Percentiles rank a stretch among this genome's conserved stretches.
Evolutionary conservation across 92 coral and sea anemone genomes (phyloP).

Genomic region (Muricea muricata): DNA sequence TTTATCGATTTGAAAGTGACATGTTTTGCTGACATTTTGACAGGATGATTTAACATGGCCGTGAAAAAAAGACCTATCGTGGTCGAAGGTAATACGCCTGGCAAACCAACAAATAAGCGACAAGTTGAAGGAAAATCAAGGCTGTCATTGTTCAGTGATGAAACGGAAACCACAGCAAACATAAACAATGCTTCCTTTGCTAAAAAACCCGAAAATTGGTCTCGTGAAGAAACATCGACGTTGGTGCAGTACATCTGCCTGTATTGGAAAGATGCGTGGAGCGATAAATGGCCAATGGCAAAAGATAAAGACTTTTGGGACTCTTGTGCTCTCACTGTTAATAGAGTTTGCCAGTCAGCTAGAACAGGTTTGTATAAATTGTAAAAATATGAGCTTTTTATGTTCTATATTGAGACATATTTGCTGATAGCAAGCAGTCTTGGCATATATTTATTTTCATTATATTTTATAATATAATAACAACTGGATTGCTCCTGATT

Average conservation of each 20-base stretch:
- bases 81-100: slow-evolving; percentile 8
- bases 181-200: not conserved
- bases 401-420: too few relatives aligned
- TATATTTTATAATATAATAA: not conserved
- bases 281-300: slow-evolving; percentile 63
- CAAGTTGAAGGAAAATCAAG: not conserved
- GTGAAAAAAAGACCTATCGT: not conserved
- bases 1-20: not conserved
- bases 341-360: slow-evolving; percentile 55
- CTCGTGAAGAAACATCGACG: slow-evolving; percentile 35
- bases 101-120: not conserved
- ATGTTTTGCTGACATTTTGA: not conserved
- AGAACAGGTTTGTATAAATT: slow-evolving; percentile 53
- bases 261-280: slow-evolving; percentile 60
- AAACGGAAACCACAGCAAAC: not conserved
- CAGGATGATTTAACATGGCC: not conserved
- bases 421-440: not conserved
- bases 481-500: too few relatives aligned
- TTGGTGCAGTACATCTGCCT: slow-evolving; percentile 67
- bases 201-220: slow-evolving; percentile 17
- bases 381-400: not conserved
- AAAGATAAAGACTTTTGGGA: slow-evolving; percentile 57
- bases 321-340: slow-evolving; percentile 65
- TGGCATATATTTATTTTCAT: not conserved
- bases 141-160: not conserved